Evolutionary conservation across 2,888 invertebrate species (phyloP), one percentile per base, ranked within the genome.

Genomic region (Drosophila testacea): DNA sequence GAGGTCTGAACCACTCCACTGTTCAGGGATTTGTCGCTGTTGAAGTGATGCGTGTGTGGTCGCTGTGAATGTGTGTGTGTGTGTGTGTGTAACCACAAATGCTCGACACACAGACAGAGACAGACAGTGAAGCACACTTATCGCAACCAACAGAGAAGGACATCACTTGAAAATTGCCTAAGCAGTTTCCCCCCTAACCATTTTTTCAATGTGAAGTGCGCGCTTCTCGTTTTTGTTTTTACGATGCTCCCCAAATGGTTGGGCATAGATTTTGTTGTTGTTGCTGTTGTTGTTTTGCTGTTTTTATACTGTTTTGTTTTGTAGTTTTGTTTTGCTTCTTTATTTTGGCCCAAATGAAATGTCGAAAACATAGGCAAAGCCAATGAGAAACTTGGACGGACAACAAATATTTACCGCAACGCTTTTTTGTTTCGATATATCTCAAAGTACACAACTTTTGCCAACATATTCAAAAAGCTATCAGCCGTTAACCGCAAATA

Each of bases 121-220:
- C 22, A 34, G 39, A 62, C 34, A 74, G 62, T 67, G 63, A 63
- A 65, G 63, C 51, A 71, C 82, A 82, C 83, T 89, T 88, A 84
- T 84, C 85, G 88, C 63, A 67, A 46, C 46, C 69, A 61, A 57
- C 55, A 67, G 48, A 60, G 60, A 73, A 88, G 90, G 86, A 89
- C 83, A 88, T 88, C 88, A 85, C 86, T 89, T 84, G 87, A 84
- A 84, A 89, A 89, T 84, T 88, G 88, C 87, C 90, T 85, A 88
- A 83, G 88, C 89, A 83, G 89, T 88, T 88, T 73, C 46, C 22
- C 22, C 22, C 62, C 56, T 22, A 57, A 52, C 54, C 44, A 27
- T 59, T 68, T 70, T 69, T 68, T 64, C 66, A 71, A 56, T 74
- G 56, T 54, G 62, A 78, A 69, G 65, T 60, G 48, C 69, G 72